phyloP scores from a whole-genome alignment of 2,888 invertebrate genomes.

The Trachelus troglodyta region DNA sequence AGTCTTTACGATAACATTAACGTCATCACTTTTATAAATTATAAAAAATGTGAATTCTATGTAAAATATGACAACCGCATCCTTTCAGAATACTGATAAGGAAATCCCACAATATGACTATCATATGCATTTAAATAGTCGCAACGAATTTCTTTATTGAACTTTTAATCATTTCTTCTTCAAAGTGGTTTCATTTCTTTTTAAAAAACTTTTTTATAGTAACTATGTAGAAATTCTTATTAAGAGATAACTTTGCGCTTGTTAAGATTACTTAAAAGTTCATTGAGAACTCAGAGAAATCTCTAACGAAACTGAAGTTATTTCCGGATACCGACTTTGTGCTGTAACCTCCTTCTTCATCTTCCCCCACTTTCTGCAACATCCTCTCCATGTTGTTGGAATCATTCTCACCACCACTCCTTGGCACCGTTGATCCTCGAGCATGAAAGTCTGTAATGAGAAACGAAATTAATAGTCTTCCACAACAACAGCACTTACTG shows the following conservation, averaged over 20 bases:
- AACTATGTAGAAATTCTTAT: not conserved
- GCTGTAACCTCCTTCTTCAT: conserved; percentile 33
- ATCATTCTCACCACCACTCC: not conserved
- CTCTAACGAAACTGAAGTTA: conserved; percentile 52
- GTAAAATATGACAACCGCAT: not conserved
- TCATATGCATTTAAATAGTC: not conserved
- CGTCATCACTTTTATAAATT: not conserved
- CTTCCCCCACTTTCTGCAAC: conserved; percentile 28
- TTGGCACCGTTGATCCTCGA: not conserved
- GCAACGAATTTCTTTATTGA: not conserved
- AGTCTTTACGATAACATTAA: not conserved
- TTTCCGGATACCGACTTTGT: conserved; percentile 48
- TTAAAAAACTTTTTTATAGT: not conserved
- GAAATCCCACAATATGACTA: not conserved
- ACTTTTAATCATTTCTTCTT: not conserved
- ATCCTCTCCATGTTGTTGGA: not conserved
- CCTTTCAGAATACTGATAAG: not conserved
- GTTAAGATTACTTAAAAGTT: not conserved
- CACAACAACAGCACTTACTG: not conserved
- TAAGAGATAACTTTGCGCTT: not conserved
- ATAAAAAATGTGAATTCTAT: not conserved
- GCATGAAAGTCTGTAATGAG: not conserved
- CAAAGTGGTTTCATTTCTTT: not conserved
- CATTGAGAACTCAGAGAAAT: conserved; percentile 28
- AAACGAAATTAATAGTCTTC: not conserved